Conservation (phyloP, 2,888 invertebrate genomes). For the Parnassius orleans region DNA sequence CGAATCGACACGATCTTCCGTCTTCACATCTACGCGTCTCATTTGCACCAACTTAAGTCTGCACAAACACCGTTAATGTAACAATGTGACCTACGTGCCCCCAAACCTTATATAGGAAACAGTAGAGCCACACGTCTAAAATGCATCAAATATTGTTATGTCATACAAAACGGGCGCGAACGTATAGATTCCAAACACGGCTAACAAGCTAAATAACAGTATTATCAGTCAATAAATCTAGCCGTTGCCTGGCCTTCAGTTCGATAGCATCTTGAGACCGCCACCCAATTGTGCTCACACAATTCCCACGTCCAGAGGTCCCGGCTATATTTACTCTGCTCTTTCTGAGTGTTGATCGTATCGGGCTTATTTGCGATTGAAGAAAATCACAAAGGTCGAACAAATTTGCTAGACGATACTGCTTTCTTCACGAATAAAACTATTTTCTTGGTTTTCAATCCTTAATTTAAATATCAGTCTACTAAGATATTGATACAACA, state of each 20-base stretch:
- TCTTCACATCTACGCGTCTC: no score
- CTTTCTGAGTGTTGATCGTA: slow-evolving; percentile 9
- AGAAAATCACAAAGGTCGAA: slow-evolving; percentile 3
- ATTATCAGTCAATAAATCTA: slow-evolving; percentile 46
- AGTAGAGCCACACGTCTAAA: background rate
- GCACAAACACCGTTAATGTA: no score
- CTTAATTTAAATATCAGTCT: no score
- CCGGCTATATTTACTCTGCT: slow-evolving; percentile 2
- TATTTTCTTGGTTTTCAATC: no score
- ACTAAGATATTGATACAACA: no score
- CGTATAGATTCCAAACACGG: slow-evolving; percentile 38
- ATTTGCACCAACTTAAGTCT: no score
- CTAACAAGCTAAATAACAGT: slow-evolving; percentile 59
- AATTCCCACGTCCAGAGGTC: slow-evolving; percentile 33
- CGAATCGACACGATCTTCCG: no score
- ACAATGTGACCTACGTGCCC: no score
- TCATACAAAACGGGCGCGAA: background rate
- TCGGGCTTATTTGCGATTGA: slow-evolving; percentile 7
- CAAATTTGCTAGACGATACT: background rate
- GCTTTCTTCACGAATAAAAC: background rate
- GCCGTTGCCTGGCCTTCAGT: slow-evolving; percentile 37
- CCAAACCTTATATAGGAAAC: no score
- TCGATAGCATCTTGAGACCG: slow-evolving; percentile 41
- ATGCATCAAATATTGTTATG: slow-evolving; percentile 4
- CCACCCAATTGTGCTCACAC: slow-evolving; percentile 38